These are phyloP conservation scores for Chalcosyrphus nemorum DNA, from an alignment of 2,888 invertebrate genomes.

Conservation along the genomic window DNA sequence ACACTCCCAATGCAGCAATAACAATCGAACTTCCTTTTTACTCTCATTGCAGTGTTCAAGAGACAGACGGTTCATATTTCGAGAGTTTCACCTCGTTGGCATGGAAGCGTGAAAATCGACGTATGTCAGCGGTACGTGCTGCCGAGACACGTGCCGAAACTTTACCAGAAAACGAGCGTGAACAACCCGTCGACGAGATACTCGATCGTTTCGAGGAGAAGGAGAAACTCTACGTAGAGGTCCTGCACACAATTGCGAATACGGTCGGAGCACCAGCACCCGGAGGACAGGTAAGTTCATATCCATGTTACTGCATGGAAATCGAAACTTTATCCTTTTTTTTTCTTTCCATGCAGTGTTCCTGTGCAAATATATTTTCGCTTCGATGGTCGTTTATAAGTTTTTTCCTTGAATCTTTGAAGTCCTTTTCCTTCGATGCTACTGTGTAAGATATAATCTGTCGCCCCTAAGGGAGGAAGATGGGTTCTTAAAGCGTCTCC, in stretches of 20 bases:
- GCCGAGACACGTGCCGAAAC: slow-evolving; percentile 89
- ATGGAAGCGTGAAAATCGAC: slow-evolving; percentile 95
- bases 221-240: slow-evolving; percentile 93
- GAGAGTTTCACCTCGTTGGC: slow-evolving; percentile 96
- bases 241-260: slow-evolving; percentile 97
- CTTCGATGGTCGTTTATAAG: slow-evolving; percentile 1
- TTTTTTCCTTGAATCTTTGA: slow-evolving; percentile 10
- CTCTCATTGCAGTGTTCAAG: slow-evolving; percentile 89
- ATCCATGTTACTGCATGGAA: not conserved
- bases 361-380: slow-evolving; percentile 18
- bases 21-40: not conserved
- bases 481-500: not conserved
- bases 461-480: slow-evolving; percentile 7
- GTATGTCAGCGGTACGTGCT: slow-evolving; percentile 89
- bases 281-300: slow-evolving; percentile 84
- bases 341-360: not conserved
- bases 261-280: slow-evolving; percentile 91
- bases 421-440: slow-evolving; percentile 10
- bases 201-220: slow-evolving; percentile 82
- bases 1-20: not conserved
- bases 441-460: not conserved
- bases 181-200: slow-evolving; percentile 80
- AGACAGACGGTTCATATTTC: slow-evolving; percentile 96
- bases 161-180: slow-evolving; percentile 83
- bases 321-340: not conserved